Evolutionary conservation across 2,888 invertebrate species (phyloP), one percentile per base, ranked within the genome.

Genomic region (Drosophila mulleri): DNA sequence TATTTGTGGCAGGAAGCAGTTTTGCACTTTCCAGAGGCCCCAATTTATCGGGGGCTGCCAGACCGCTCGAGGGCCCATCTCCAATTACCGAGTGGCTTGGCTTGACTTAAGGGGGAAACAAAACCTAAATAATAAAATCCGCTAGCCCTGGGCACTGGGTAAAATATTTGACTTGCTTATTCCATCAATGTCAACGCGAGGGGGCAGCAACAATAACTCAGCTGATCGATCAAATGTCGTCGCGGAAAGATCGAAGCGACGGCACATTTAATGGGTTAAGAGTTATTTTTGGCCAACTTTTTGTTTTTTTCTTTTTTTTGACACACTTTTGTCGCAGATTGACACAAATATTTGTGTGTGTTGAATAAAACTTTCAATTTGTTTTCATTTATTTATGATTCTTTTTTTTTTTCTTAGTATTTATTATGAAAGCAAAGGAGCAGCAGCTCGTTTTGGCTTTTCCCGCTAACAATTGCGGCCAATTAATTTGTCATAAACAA

Each of bases 401-500:
- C n/a, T 8, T 8, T 12, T 20, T 12, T 26, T n/a, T 3, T 16
- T 14, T 14, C 4, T 12, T 3, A 18, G 23, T 12, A 44, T 45
- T 23, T 39, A 52, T 52, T 39, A 57, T 32, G 67, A 71, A 64
- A 75, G 63, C 58, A 37, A n/a, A 9, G 20, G 11, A 37, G 35
- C 16, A 12, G 12, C n/a, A n/a, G 29, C 47, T 42, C 7, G 14
- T 1, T 44, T 16, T 45, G 18, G 63, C 26, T 20, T 35, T 44
- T 44, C 57, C 57, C 44, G 26, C 37, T 32, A 23, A 71, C 76
- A 78, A 87, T 72, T 77, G 88, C 67, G 72, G 75, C 75, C 83
- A 84, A 88, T 84, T 88, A 84, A 80, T 82, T 84, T 79, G 83
- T 88, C 80, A 84, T 80, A 88, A 88, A 72, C 73, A 67, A 82